Evolutionary conservation across 2,113 vertebrate genomes (phyloP), one percentile per base, ranked within the genome.

Genomic region (Grammomys surdaster): DNA sequence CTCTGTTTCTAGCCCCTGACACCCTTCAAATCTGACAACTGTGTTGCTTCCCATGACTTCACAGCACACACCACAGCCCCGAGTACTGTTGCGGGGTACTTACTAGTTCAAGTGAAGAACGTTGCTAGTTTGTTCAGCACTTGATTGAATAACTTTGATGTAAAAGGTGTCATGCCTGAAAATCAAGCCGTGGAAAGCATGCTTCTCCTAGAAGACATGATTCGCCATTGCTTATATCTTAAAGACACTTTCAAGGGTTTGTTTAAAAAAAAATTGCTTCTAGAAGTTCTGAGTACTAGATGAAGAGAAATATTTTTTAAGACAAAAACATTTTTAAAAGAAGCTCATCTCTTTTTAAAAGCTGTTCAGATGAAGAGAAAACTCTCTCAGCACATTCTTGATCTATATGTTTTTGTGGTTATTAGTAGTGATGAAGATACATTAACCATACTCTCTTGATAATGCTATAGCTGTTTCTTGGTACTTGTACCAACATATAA

Each of bases 401-500:
- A 97, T 96, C 96, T 97, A 70, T 97, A 85, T 95, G 93, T 96
- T 96, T 95, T 95, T 88, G 26, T 94, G 97, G 96, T 95, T 97
- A 96, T 94, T 96, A 97, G 97, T 93, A 92, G 97, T 96, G 96
- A 98, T 96, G 94, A 96, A 97, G 95, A 97, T 96, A 85, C 98
- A 96, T 91, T 95, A 97, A 91, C 96, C 54, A 58, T 90, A 94
- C 69, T 97, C 95, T 95, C 97, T 94, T 95, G 96, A 93, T 98
- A 95, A 96, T 78, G 75, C 96, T 65, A 54, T 85, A 95, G 96
- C 97, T 97, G 89, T 88, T 96, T 93, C 91, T 97, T 95, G 95
- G 95, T 95, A 82, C 96, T 98, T 97, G 90, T 97, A 97, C 96
- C 97, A 97, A 96, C 96, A 91, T 96, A 96, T 82, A 96, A 94